These are phyloP conservation scores for Cremastinae sp. DNA, from an alignment of 2,888 invertebrate species.

Conservation along the genomic window DNA sequence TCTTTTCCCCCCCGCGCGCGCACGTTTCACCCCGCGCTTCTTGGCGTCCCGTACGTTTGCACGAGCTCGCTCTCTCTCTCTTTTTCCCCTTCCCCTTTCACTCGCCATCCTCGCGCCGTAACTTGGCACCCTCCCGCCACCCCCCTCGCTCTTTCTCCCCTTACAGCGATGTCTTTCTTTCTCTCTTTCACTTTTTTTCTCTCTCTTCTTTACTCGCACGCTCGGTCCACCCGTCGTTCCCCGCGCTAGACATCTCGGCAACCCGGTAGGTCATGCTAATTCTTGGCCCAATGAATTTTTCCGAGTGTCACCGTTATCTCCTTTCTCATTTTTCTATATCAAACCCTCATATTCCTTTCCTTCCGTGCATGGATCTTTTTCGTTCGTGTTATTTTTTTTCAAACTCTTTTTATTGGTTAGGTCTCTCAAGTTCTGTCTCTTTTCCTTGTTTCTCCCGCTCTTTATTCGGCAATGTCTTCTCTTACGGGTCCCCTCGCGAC, in stretches of 20 bases:
- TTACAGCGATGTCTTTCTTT: constrained; percentile 32
- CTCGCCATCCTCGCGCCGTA: constrained; percentile 44
- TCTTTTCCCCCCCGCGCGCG: constrained; percentile 67
- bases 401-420: too few species aligned
- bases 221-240: constrained; percentile 46
- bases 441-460: neutral
- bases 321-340: too few species aligned
- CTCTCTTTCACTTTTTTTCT: constrained; percentile 34
- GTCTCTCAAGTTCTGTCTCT: too few species aligned
- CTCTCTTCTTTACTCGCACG: constrained; percentile 40
- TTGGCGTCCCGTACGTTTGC: constrained; percentile 68
- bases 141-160: constrained; percentile 34
- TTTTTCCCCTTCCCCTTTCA: constrained; percentile 38
- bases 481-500: constrained; percentile 42
- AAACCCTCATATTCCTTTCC: neutral
- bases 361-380: too few species aligned
- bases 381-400: neutral
- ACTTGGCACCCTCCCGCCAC: constrained; percentile 42
- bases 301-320: too few species aligned
- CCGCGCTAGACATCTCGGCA: constrained; percentile 40
- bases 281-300: constrained; percentile 70
- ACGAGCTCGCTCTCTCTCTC: constrained; percentile 55
- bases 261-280: constrained; percentile 68
- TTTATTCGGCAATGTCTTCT: constrained; percentile 7
- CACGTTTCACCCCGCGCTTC: constrained; percentile 62